Evolutionary conservation across 1,140 invertebrate species (phyloP), one percentile per base, ranked within the genome.

Genomic region (Gryllus bimaculatus): DNA sequence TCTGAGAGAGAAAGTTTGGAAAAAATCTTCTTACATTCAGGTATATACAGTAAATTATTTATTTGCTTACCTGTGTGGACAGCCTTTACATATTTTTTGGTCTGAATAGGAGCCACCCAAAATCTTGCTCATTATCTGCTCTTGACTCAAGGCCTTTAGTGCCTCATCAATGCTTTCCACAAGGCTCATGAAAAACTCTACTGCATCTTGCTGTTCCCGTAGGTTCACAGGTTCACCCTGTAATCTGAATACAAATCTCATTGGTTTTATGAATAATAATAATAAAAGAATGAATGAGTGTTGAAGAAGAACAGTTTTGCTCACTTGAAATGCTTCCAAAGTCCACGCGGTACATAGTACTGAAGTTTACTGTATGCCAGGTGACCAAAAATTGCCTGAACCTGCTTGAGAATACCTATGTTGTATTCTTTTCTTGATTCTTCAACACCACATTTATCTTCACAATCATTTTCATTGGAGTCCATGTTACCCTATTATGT

Each of bases 31-130:
- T 18, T n/a, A 26, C 4, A 76, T 21, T n/a, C 39, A 20, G n/a
- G 15, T 12, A 48, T 4, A 12, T 77, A 8, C 12, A 8, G 12
- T 10, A 48, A 47, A 77, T 39, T 15, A 15, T 7, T 21, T 13
- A 74, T 47, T 7, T 48, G 13, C 82, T 82, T 87, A 95, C 90
- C 96, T 93, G 90, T 99, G 98, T 75, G 97, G 97, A 88, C 98
- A 99, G 82, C 95, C 97, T 90, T 98, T 98, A 86, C 98, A 99
- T 82, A 99, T 99, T 89, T 99, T 99, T 86, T 99, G 98, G 88
- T 99, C 97, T 75, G 96, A 98, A 88, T 97, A 99, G 48, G 95
- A 95, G 48, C 98, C 98, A 80, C 97, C 97, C 81, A 99, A 89
- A 78, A 97, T 95, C 85, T 96, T 95, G 20, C 95, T 93, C 92